phyloP scores from a whole-genome alignment of 2,888 invertebrate species.

The Matsumyia berberina region DNA sequence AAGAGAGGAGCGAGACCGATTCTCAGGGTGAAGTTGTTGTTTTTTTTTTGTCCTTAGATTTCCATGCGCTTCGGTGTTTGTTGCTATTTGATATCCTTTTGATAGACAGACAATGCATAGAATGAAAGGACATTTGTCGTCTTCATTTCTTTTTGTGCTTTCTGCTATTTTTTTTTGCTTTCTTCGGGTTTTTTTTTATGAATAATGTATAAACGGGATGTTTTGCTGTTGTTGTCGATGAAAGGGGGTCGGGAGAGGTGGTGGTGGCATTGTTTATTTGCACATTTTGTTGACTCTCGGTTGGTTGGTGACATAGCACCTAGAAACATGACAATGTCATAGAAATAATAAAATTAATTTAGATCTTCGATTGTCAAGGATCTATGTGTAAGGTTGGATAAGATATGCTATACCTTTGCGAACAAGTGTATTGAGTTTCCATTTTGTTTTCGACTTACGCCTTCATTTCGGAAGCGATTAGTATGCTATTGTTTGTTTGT shows the following conservation, averaged over 20 bases:
- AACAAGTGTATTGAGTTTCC: neutral
- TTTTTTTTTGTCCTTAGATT: slow-evolving; percentile 44
- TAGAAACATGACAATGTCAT: slow-evolving; percentile 51
- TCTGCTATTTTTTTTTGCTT: slow-evolving; percentile 1
- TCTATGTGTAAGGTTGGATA: neutral
- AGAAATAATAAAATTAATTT: slow-evolving; percentile 69
- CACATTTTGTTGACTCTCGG: slow-evolving; percentile 18
- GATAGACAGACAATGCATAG: slow-evolving; percentile 73
- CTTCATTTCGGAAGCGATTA: no score
- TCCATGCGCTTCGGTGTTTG: slow-evolving; percentile 68
- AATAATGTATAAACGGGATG: slow-evolving; percentile 67
- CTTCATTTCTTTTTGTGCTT: slow-evolving; percentile 21
- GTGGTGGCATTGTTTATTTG: slow-evolving; percentile 22
- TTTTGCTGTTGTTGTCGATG: slow-evolving; percentile 20
- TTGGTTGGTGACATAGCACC: slow-evolving; percentile 46
- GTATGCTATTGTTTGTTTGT: no score
- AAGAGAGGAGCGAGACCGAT: slow-evolving; percentile 20
- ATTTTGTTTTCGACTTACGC: no score
- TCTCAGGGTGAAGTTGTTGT: slow-evolving; percentile 28
- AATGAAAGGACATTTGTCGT: slow-evolving; percentile 63
- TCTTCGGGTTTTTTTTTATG: slow-evolving; percentile 39
- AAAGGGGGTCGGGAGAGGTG: neutral
- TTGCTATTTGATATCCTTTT: slow-evolving; percentile 73
- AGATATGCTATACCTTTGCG: neutral
- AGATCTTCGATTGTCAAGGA: slow-evolving; percentile 23